Base-by-base conservation (phyloP, 2,888 invertebrate genomes). In the Drosophila lacicola region DNA sequence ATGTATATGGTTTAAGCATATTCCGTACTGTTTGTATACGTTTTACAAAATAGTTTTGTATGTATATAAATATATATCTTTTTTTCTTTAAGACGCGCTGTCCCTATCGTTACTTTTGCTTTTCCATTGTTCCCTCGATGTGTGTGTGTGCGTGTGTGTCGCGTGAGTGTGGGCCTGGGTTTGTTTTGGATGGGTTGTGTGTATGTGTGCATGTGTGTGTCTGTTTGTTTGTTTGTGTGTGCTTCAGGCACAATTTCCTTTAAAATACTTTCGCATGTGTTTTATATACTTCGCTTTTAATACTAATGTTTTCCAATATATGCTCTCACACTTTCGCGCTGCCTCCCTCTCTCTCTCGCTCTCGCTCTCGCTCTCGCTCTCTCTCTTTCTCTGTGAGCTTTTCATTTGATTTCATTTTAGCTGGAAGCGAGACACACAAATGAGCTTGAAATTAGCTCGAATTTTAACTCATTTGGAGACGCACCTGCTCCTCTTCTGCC, bases 41-140 rank as follows among this genome's bases (percentile, higher is more conserved):
- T 62, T 77, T 64, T 79, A 82, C 81, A 86, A 86, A 82, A 86
- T 84, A 83, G 77, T 71, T 76, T 41, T 60, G 14, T 65, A 39
- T 74, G 13, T 60, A 37, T 69, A 4, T 54, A 42, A 44, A 6
- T 34, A 47, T 49, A 19, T 50, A 45, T 67, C 37, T 60, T 17
- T 49, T 45, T 56, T 21, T 25, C 21, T 58, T 13, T 37, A 19
- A 21, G 44, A 55, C 21, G 44, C 45, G 36, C 44, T 49, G 9
- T 51, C 36, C 34, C 36, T 34, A 34, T 14, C n/a, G 19, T 49
- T 29, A 36, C 39, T 39, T 46, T 64, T 44, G 54, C 49, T 49
- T 46, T 63, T 54, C 36, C 54, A 42, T 77, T 72, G 77, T 63
- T 75, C 64, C 77, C 72, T 61, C 63, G 60, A 57, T 66, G 75